These are phyloP conservation scores for Sisyra nigra DNA, from an alignment of 2,888 invertebrate genomes.

Conservation along the genomic window DNA sequence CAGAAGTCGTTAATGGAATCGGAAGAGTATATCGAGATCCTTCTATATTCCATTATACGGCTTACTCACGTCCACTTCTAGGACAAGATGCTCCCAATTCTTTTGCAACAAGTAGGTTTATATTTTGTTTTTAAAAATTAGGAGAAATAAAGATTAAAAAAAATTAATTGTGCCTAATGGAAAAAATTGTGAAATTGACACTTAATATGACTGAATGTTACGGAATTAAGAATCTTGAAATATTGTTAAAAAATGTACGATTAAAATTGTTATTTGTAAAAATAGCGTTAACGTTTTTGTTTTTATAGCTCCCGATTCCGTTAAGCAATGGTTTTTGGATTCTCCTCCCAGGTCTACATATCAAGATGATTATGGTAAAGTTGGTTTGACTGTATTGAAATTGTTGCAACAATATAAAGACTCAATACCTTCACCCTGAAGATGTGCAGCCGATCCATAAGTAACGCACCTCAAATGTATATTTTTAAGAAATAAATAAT, in stretches of 20 bases:
- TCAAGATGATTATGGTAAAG: constrained; percentile 38
- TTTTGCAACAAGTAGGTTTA: constrained; percentile 21
- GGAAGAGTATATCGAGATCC: constrained; percentile 44
- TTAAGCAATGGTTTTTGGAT: constrained; percentile 36
- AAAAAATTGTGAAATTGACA: too few species aligned
- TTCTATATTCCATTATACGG: constrained; percentile 37
- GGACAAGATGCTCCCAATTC: constrained; percentile 28
- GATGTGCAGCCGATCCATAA: constrained; percentile 37
- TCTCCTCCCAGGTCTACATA: constrained; percentile 44
- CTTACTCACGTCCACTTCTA: constrained; percentile 36
- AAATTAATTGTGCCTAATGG: too few species aligned
- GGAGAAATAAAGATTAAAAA: too few species aligned
- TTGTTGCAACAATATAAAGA: constrained; percentile 42
- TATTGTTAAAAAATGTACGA: too few species aligned
- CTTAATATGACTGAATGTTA: too few species aligned
- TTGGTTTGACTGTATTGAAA: constrained; percentile 40
- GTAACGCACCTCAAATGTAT: not conserved
- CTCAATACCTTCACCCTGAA: constrained; percentile 41
- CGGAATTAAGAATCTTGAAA: too few species aligned
- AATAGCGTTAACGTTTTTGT: too few species aligned
- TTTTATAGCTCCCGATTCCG: constrained; percentile 28
- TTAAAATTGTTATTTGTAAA: too few species aligned
- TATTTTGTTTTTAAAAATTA: too few species aligned
- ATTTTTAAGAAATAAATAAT: too few species aligned
- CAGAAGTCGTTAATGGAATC: constrained; percentile 35